These are phyloP conservation scores for Oedothorax gibbosus DNA, from an alignment of 1,140 invertebrate species.

Conservation along the genomic window DNA sequence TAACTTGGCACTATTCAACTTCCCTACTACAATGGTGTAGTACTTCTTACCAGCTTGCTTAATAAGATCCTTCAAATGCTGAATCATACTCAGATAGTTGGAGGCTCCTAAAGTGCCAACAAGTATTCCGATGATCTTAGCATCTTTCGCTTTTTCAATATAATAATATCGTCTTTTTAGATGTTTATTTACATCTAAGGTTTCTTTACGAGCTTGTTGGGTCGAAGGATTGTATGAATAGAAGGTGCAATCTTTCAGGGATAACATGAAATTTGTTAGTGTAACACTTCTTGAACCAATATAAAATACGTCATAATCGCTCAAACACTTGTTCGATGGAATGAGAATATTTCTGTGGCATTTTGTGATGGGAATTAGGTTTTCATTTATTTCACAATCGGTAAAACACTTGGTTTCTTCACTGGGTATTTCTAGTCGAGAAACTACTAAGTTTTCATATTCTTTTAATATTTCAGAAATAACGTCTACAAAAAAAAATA, in stretches of 20 bases:
- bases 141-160: slow-evolving; percentile 90
- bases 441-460: slow-evolving; percentile 45
- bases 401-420: not conserved
- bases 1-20: slow-evolving; percentile 90
- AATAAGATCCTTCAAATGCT: slow-evolving; percentile 79
- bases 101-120: slow-evolving; percentile 87
- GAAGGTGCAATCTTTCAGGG: slow-evolving; percentile 68
- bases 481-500: slow-evolving; percentile 19
- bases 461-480: slow-evolving; percentile 11
- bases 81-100: slow-evolving; percentile 83
- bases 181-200: slow-evolving; percentile 64
- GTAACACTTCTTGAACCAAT: slow-evolving; percentile 72
- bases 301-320: slow-evolving; percentile 72
- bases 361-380: slow-evolving; percentile 52
- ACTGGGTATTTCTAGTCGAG: slow-evolving; percentile 28
- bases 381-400: not conserved
- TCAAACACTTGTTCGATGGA: slow-evolving; percentile 62
- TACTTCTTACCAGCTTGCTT: slow-evolving; percentile 83
- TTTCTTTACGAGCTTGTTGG: slow-evolving; percentile 64
- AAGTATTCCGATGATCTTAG: slow-evolving; percentile 85
- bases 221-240: slow-evolving; percentile 68
- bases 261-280: slow-evolving; percentile 72
- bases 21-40: slow-evolving; percentile 92
- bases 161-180: slow-evolving; percentile 84
- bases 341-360: slow-evolving; percentile 62